Evolutionary conservation across 2,113 vertebrate genomes (phyloP), one percentile per base, ranked within the genome.

Genomic region (Colistium nudipinnis): DNA sequence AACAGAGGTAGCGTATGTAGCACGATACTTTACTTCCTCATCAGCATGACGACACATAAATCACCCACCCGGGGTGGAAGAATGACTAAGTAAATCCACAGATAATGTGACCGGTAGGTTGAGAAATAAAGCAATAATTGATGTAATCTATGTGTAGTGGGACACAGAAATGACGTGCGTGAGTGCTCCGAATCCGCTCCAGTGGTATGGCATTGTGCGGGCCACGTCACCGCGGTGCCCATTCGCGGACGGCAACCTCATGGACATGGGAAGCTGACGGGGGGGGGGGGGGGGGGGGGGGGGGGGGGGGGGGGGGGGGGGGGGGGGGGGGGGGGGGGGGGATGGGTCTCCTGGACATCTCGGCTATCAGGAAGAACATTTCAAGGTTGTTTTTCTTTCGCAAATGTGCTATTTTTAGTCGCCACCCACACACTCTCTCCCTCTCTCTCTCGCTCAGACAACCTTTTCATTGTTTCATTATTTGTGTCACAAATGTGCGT

Each of bases 251-350:
- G 64, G 69, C 36, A 80, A 81, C 68, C 61, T 76, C 88, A 86
- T 76, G 87, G 74, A 74, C 78, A 70, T 83, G 82, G 75, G 72
- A 87, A 85, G 47, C 72, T 48, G 53, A 52, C 77, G n/a, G n/a
- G n/a, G n/a, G n/a, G n/a, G n/a, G n/a, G n/a, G n/a, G n/a, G n/a
- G n/a, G n/a, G n/a, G n/a, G n/a, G n/a, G n/a, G n/a, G n/a, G n/a
- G n/a, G n/a, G n/a, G n/a, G n/a, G n/a, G n/a, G n/a, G n/a, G n/a
- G n/a, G n/a, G n/a, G n/a, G n/a, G n/a, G n/a, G n/a, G n/a, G n/a
- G n/a, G n/a, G n/a, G n/a, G n/a, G n/a, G n/a, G n/a, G n/a, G n/a
- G n/a, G n/a, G n/a, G n/a, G n/a, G n/a, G n/a, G n/a, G n/a, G n/a
- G 52, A 16, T 11, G 35, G 4, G 16, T 39, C n/a, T 61, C 47